These are phyloP conservation scores for Pelosia muscerda DNA, from an alignment of 2,888 invertebrate genomes.

Conservation along the genomic window DNA sequence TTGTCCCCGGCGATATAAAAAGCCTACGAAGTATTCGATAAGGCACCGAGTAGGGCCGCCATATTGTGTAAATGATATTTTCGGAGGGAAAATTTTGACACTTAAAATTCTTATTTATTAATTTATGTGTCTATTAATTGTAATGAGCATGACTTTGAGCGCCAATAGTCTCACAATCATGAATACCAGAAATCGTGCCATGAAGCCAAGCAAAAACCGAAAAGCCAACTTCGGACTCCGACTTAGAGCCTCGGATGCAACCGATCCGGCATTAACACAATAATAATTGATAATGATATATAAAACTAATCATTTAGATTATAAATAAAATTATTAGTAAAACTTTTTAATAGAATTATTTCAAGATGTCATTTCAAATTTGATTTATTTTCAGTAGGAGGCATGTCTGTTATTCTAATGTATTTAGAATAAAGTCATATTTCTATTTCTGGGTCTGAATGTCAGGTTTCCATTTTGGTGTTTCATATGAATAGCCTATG, in stretches of 20 bases:
- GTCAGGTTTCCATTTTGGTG: too few relatives aligned
- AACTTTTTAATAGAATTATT: not conserved
- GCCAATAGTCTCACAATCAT: too few relatives aligned
- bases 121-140: not conserved
- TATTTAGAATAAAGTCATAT: not conserved
- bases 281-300: too few relatives aligned
- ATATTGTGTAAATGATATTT: constrained; percentile 13
- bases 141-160: too few relatives aligned
- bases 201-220: too few relatives aligned
- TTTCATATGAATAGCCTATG: too few relatives aligned
- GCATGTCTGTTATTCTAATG: not conserved
- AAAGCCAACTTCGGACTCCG: too few relatives aligned
- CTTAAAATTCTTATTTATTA: not conserved
- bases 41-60: constrained; percentile 37
- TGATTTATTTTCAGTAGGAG: not conserved
- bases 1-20: constrained; percentile 57
- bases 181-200: too few relatives aligned
- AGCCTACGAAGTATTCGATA: constrained; percentile 58
- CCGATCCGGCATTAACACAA: too few relatives aligned
- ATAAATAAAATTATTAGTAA: not conserved
- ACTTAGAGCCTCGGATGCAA: too few relatives aligned
- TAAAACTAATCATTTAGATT: too few relatives aligned
- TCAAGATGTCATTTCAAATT: not conserved
- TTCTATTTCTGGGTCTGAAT: too few relatives aligned
- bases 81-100: not conserved